These are phyloP conservation scores for Cataglyphis hispanica DNA, from an alignment of 1,140 invertebrate genomes.

Conservation along the genomic window DNA sequence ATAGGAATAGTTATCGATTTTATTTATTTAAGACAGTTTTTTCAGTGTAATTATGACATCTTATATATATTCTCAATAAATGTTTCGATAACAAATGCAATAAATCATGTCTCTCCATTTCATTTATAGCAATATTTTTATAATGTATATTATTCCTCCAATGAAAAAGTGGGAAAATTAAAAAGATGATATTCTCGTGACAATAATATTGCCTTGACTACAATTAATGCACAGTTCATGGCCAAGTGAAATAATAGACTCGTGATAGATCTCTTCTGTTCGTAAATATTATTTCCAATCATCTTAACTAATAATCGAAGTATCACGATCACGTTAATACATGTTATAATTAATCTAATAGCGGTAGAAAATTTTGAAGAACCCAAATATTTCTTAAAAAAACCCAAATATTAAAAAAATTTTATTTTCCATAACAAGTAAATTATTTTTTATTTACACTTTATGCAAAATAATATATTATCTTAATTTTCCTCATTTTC, in stretches of 20 bases:
- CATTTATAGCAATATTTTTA: constrained; percentile 34
- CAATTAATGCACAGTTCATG: constrained; percentile 43
- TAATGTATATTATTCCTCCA: constrained; percentile 26
- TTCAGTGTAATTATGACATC: neutral
- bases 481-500: neutral
- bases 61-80: neutral
- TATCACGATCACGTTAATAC: neutral
- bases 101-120: neutral
- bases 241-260: constrained; percentile 44
- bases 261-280: constrained; percentile 21
- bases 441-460: neutral
- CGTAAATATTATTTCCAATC: constrained; percentile 38
- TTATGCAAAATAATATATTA: neutral
- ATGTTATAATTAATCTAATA: constrained; percentile 17
- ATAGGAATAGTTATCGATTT: neutral
- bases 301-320: constrained; percentile 33
- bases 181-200: constrained; percentile 43
- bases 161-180: neutral
- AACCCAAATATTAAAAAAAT: neutral
- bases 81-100: neutral
- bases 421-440: neutral
- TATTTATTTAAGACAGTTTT: neutral
- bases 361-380: neutral
- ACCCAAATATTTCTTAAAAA: neutral
- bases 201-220: constrained; percentile 52